Conservation (phyloP, 1,140 invertebrate genomes). For the Hydropsyche tenuis region DNA sequence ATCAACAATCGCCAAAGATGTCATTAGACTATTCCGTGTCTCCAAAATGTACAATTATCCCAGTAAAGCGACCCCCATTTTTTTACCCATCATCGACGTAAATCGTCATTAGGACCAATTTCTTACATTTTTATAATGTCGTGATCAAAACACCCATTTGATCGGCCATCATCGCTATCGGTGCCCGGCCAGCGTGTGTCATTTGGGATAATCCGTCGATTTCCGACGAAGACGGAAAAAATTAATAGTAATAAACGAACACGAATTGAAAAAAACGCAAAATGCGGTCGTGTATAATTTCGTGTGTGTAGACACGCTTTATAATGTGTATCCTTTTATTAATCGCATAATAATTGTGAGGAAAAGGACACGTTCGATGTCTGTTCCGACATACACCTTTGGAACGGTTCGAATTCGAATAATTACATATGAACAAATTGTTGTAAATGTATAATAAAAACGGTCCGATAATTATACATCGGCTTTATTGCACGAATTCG, state of each 20-base stretch:
- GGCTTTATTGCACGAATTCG: no score
- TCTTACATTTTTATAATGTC: slow-evolving; percentile 27
- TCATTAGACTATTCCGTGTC: slow-evolving; percentile 44
- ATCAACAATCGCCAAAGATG: slow-evolving; percentile 36
- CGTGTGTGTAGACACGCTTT: neutral
- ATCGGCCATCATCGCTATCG: slow-evolving; percentile 23
- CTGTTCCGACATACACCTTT: neutral
- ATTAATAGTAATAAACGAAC: neutral
- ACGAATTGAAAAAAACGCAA: neutral
- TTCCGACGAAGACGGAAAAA: neutral
- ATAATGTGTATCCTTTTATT: neutral
- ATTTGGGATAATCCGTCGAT: slow-evolving; percentile 17
- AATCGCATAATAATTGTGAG: slow-evolving; percentile 22
- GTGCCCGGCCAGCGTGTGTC: neutral
- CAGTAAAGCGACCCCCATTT: slow-evolving; percentile 22
- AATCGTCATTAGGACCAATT: slow-evolving; percentile 40
- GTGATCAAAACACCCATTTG: slow-evolving; percentile 38
- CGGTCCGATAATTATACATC: no score
- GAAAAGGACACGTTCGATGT: neutral
- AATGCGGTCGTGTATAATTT: neutral
- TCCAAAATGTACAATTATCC: slow-evolving; percentile 45
- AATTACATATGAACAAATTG: no score
- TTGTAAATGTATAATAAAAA: no score
- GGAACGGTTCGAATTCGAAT: no score
- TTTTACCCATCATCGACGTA: slow-evolving; percentile 24